Percentiles rank a stretch among this genome's conserved stretches.
These are phyloP conservation scores for Sympetrum striolatum DNA, from an alignment of 2,888 invertebrate genomes.

Conservation along the genomic window DNA sequence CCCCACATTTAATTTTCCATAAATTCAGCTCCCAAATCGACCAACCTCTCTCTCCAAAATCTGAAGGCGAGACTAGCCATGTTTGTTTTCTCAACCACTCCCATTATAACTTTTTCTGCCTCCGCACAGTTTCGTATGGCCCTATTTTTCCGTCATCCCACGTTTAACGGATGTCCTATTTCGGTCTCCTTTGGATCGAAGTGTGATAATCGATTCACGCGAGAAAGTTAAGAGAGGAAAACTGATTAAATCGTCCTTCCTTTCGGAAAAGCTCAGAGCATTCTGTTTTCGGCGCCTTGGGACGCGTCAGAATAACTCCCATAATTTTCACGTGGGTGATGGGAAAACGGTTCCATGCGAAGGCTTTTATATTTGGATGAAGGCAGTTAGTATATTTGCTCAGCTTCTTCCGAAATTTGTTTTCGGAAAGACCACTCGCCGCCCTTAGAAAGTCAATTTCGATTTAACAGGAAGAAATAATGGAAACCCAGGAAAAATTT, in stretches of 20 bases:
- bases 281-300: neutral
- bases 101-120: conserved; percentile 1
- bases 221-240: neutral
- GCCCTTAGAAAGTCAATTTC: too few relatives aligned
- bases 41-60: neutral
- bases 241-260: neutral
- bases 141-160: neutral
- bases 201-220: neutral
- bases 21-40: conserved; percentile 6
- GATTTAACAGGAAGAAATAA: too few relatives aligned
- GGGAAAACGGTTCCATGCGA: neutral
- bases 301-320: neutral
- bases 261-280: neutral
- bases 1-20: conserved; percentile 33
- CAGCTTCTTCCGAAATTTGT: neutral
- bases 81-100: conserved; percentile 29
- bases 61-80: neutral
- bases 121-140: neutral
- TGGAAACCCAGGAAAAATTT: too few relatives aligned
- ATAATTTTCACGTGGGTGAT: neutral
- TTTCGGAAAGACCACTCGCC: neutral
- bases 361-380: neutral
- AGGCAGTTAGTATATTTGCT: neutral
- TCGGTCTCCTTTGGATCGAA: neutral
- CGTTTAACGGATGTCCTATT: neutral